A percentile compares a stretch with the other conserved stretches of the same genome.
These are phyloP conservation scores for Cheilosia pagana DNA, from an alignment of 2,888 invertebrate genomes.

Conservation along the genomic window DNA sequence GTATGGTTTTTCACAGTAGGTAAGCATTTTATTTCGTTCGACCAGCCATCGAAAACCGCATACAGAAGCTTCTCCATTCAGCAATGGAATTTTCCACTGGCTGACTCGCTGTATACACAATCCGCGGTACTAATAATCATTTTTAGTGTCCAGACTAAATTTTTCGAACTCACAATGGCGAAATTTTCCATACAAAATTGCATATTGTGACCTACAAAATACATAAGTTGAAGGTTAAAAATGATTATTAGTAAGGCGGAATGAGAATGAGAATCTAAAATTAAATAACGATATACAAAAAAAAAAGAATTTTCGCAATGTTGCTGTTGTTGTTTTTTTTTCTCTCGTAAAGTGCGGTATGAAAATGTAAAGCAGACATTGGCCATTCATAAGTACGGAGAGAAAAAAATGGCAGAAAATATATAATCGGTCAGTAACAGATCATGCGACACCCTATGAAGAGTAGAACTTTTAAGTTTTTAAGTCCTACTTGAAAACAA, in stretches of 20 bases:
- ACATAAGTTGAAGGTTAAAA: too few species aligned
- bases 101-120: slow-evolving; percentile 30
- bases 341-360: slow-evolving; percentile 20
- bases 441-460: not conserved
- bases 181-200: too few species aligned
- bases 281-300: slow-evolving; percentile 44
- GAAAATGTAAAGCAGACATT: slow-evolving; percentile 16
- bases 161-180: too few species aligned
- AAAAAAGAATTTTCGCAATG: slow-evolving; percentile 45
- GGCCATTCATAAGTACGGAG: slow-evolving; percentile 14
- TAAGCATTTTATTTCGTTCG: slow-evolving; percentile 42
- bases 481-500: too few species aligned
- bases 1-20: slow-evolving; percentile 33
- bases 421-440: not conserved
- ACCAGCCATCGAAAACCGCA: slow-evolving; percentile 34
- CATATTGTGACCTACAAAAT: too few species aligned
- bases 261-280: slow-evolving; percentile 47
- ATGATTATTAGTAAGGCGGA: too few species aligned
- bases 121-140: too few species aligned
- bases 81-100: slow-evolving; percentile 65
- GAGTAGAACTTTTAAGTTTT: too few species aligned
- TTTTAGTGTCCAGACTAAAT: too few species aligned
- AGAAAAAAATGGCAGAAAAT: not conserved
- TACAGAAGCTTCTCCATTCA: slow-evolving; percentile 55
- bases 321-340: slow-evolving; percentile 28